Percentiles rank a stretch among this genome's conserved stretches.
These are phyloP conservation scores for Cosmia pyralina DNA, from an alignment of 2,888 invertebrate genomes.

Conservation along the genomic window DNA sequence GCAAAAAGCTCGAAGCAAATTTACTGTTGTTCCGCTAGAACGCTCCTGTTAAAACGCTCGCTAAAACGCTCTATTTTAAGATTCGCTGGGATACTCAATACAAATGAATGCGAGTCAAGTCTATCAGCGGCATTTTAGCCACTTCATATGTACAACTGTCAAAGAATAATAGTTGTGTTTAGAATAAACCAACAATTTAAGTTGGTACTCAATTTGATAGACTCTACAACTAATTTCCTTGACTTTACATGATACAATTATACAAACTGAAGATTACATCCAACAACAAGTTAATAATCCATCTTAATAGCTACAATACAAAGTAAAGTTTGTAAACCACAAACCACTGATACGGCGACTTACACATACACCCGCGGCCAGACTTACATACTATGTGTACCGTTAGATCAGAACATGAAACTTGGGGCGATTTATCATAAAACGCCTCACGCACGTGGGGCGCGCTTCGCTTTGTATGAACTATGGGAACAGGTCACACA, in stretches of 20 bases:
- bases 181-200: not conserved
- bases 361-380: constrained; percentile 18
- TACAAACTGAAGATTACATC: not conserved
- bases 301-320: constrained; percentile 24
- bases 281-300: constrained; percentile 2
- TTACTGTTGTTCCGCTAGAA: no score
- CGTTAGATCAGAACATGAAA: constrained; percentile 65
- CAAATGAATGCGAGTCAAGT: no score
- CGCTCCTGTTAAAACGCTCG: no score
- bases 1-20: no score
- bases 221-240: not conserved
- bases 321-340: constrained; percentile 26
- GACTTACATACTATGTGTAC: constrained; percentile 40
- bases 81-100: no score
- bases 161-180: not conserved
- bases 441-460: constrained; percentile 72
- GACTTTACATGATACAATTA: not conserved
- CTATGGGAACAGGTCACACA: constrained; percentile 43
- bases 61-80: no score
- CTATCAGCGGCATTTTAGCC: not conserved
- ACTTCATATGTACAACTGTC: not conserved
- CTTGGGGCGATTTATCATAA: constrained; percentile 74
- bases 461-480: constrained; percentile 65
- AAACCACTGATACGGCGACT: constrained; percentile 38
- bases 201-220: not conserved